These are phyloP conservation scores for Hemicrepidius hirtus DNA, from an alignment of 2,888 invertebrate species.

Conservation along the genomic window DNA sequence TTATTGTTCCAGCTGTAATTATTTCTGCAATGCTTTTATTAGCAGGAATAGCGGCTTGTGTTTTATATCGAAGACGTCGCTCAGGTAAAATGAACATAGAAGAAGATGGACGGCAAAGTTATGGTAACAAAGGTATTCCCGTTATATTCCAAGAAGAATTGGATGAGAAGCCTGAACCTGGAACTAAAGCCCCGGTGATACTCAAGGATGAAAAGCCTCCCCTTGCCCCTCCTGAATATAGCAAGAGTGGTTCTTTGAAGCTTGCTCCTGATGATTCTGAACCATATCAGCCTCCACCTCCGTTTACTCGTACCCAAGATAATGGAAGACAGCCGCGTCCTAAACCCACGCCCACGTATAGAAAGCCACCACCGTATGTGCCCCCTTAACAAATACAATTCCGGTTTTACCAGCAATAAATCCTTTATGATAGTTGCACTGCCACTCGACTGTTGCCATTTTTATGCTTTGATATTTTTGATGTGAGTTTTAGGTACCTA, in stretches of 20 bases:
- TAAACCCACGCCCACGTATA: conserved; percentile 91
- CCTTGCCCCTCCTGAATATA: conserved; percentile 88
- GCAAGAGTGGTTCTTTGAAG: conserved; percentile 70
- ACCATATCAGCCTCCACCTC: conserved; percentile 94
- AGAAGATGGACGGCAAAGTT: conserved; percentile 88
- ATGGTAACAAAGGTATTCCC: conserved; percentile 90
- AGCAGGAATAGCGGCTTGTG: conserved; percentile 90
- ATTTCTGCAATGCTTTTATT: conserved; percentile 91
- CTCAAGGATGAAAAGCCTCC: conserved; percentile 97
- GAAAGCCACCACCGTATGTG: conserved; percentile 97
- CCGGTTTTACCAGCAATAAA: conserved; percentile 51
- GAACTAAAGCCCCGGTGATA: conserved; percentile 94
- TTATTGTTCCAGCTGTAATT: conserved; percentile 91
- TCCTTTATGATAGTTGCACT: conserved; percentile 32
- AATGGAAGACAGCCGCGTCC: conserved; percentile 84
- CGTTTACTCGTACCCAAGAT: conserved; percentile 85
- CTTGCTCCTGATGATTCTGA: conserved; percentile 79
- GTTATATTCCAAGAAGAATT: conserved; percentile 98
- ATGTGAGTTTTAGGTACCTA: conserved; percentile 24
- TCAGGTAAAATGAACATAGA: conserved; percentile 90
- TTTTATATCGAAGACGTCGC: conserved; percentile 88
- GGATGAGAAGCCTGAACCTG: conserved; percentile 92
- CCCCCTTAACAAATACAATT: conserved; percentile 85
- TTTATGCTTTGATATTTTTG: conserved; percentile 28
- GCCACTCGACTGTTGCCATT: conserved; percentile 39